Conservation (phyloP, 2,888 invertebrate genomes). For the Ochlodes sylvanus region DNA sequence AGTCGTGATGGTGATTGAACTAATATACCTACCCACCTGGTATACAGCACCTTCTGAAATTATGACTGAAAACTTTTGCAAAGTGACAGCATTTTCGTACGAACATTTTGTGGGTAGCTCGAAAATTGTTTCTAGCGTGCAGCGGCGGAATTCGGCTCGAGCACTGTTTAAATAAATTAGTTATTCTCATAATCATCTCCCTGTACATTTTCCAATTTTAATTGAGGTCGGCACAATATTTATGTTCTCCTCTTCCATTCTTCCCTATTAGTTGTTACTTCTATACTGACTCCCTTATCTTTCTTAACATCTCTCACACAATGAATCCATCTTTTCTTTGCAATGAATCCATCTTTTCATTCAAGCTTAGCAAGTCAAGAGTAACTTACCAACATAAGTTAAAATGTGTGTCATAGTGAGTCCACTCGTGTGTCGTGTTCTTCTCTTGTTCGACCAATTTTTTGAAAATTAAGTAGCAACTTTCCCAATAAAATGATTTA, state of each 20-base stretch:
- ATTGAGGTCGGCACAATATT: too few species aligned
- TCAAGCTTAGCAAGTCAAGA: too few species aligned
- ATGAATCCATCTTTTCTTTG: too few species aligned
- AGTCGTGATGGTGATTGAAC: neutral
- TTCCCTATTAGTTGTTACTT: too few species aligned
- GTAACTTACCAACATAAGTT: conserved; percentile 70
- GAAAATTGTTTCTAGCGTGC: conserved; percentile 65
- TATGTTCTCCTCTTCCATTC: too few species aligned
- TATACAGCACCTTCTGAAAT: conserved; percentile 73
- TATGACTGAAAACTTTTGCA: conserved; percentile 74
- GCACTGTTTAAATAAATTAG: conserved; percentile 54
- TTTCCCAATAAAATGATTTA: conserved; percentile 60
- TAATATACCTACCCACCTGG: conserved; percentile 57
- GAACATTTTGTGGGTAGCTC: conserved; percentile 49
- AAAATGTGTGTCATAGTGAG: conserved; percentile 72
- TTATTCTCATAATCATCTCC: neutral
- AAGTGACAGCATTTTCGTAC: conserved; percentile 55
- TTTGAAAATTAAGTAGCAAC: conserved; percentile 64
- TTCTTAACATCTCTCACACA: too few species aligned
- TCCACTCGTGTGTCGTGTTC: conserved; percentile 68
- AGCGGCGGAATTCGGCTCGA: conserved; percentile 66
- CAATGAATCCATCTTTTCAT: too few species aligned
- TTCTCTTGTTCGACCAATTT: conserved; percentile 59
- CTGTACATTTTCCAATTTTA: too few species aligned
- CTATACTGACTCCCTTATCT: too few species aligned